These are phyloP conservation scores for Allacma fusca DNA, from an alignment of 2,888 invertebrate species.

Conservation along the genomic window DNA sequence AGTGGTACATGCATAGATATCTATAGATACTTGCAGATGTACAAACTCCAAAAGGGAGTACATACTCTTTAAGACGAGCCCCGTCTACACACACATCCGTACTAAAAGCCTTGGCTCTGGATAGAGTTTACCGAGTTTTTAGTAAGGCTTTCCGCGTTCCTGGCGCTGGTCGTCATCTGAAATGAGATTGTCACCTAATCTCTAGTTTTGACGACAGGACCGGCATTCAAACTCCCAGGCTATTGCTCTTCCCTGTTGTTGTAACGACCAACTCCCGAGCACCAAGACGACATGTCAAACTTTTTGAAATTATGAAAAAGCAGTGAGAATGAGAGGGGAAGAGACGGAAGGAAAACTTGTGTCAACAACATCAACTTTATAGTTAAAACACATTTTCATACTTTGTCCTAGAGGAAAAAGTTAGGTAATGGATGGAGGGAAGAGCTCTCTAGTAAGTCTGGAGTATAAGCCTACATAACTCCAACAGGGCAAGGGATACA, in stretches of 20 bases:
- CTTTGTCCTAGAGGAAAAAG: not conserved
- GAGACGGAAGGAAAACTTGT: conserved; percentile 19
- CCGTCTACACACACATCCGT: no score
- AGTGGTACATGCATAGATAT: no score
- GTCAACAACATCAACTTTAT: conserved; percentile 21
- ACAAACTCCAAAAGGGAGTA: no score
- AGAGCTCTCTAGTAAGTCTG: no score
- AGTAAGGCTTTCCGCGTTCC: conserved; percentile 17
- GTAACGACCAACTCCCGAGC: not conserved
- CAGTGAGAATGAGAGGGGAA: conserved; percentile 2
- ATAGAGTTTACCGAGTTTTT: no score
- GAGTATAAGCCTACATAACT: no score
- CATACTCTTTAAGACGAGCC: no score
- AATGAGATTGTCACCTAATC: conserved; percentile 24
- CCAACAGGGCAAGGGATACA: no score
- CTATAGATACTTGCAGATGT: no score
- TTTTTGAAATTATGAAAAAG: conserved; percentile 22
- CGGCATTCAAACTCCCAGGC: conserved; percentile 19
- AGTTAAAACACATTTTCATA: conserved; percentile 24
- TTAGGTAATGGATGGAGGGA: conserved; percentile 13
- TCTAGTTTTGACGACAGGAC: conserved; percentile 22
- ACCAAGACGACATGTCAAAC: conserved; percentile 16
- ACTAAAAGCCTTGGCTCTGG: no score
- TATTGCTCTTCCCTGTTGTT: conserved; percentile 15
- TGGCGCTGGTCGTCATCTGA: conserved; percentile 6